Evolutionary conservation across 2,888 invertebrate species (phyloP).

Genomic region (Lycophotia porphyrea): DNA sequence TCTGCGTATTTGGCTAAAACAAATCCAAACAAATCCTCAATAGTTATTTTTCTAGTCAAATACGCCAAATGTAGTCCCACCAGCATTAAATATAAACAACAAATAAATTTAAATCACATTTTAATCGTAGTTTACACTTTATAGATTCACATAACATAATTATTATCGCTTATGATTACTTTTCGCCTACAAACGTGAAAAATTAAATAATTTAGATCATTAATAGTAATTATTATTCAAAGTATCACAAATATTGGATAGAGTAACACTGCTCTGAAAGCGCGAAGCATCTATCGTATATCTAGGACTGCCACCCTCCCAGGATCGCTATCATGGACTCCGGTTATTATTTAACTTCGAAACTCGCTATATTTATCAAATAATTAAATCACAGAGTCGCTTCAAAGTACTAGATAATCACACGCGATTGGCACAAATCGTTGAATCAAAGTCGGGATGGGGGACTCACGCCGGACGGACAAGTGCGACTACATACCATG

Average conservation of each 20-base stretch:
- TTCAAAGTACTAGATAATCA: slow-evolving; percentile 69
- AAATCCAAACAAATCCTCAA: no score
- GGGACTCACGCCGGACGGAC: slow-evolving; percentile 59
- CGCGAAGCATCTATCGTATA: slow-evolving; percentile 85
- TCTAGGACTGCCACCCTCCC: slow-evolving; percentile 70
- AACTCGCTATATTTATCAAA: slow-evolving; percentile 65
- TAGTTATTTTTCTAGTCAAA: background rate
- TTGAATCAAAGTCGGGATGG: slow-evolving; percentile 58
- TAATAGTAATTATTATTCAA: slow-evolving; percentile 89
- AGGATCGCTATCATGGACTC: slow-evolving; percentile 60
- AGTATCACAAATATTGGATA: slow-evolving; percentile 90
- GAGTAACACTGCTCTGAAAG: slow-evolving; percentile 87
- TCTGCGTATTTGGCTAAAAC: background rate
- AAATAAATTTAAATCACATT: slow-evolving; percentile 84
- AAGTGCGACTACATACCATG: slow-evolving; percentile 49
- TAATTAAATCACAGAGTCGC: slow-evolving; percentile 73
- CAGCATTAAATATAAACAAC: slow-evolving; percentile 65
- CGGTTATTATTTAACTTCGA: slow-evolving; percentile 63
- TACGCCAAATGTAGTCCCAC: background rate
- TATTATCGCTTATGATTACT: slow-evolving; percentile 83
- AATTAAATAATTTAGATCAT: slow-evolving; percentile 90
- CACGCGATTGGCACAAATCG: slow-evolving; percentile 72
- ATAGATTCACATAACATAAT: slow-evolving; percentile 84
- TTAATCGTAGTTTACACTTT: slow-evolving; percentile 86
- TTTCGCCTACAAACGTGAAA: slow-evolving; percentile 89